Base-by-base conservation (phyloP, 2,113 vertebrate genomes). In the Callaeas wilsoni region DNA sequence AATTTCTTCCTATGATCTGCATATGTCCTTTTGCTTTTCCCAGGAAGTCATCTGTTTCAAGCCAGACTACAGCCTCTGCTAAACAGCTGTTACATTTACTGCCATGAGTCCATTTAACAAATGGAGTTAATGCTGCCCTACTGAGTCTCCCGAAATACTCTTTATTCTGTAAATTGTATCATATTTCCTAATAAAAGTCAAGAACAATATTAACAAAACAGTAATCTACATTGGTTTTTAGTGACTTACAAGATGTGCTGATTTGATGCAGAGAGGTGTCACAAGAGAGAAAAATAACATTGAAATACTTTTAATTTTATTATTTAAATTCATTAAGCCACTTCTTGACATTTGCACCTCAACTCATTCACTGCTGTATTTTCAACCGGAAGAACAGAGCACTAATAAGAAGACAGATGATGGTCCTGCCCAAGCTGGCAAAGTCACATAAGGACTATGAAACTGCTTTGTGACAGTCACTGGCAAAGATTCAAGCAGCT, bases 401-500 rank as follows among this genome's bases (percentile, higher is more conserved):
- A 1, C 67, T 94, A 89, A 68, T 37, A 60, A 56, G n/a, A 87
- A 14, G 53, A 90, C n/a, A 81, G 64, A 92, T 68, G 70, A 89
- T 71, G 84, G 90, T 35, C 79, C 60, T 39, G 92, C 93, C 75
- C 77, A 78, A 2, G 7, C 75, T 92, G 87, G 84, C 89, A 76
- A 92, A 94, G 84, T 78, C 89, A 74, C 37, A 4, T 57, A 94
- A 96, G 74, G 89, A 64, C 89, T 90, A 87, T 56, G 60, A 91
- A 87, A 92, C 50, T 7, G 10, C 82, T 74, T 87, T 49, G 42
- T 53, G 75, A 85, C 77, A 91, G 75, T 50, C 56, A 49, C 16
- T 96, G 94, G 96, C 92, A 94, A 97, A 84, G 93, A 78, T 53
- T 81, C 96, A 97, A 95, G 89, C 79, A 91, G 89, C 96, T 98